These are phyloP conservation scores for Xylota segnis DNA, from an alignment of 2,888 invertebrate species.

Conservation along the genomic window DNA sequence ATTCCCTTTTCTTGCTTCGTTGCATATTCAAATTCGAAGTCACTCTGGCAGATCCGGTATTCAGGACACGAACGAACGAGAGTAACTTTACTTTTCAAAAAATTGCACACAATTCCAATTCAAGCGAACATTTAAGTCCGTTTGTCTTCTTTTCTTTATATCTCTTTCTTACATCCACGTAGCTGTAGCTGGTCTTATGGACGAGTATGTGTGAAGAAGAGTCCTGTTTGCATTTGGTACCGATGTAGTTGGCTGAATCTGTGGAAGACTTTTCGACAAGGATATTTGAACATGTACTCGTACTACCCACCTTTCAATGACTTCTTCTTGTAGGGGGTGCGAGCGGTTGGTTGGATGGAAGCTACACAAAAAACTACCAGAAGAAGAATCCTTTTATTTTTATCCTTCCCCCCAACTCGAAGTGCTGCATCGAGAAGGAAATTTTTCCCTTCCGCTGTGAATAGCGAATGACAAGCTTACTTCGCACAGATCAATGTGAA, in stretches of 20 bases:
- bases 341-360: neutral
- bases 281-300: conserved; percentile 70
- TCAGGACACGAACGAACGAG: conserved; percentile 50
- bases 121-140: conserved; percentile 53
- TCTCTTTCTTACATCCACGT: neutral
- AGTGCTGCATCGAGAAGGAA: conserved; percentile 13
- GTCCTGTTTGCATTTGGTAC: conserved; percentile 44
- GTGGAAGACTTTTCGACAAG: conserved; percentile 59
- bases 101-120: conserved; percentile 51
- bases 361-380: neutral
- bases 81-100: conserved; percentile 25
- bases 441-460: conserved; percentile 10
- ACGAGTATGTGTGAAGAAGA: neutral
- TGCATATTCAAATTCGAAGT: conserved; percentile 61
- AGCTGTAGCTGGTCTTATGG: neutral
- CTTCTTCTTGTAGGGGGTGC: neutral
- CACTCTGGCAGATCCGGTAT: conserved; percentile 42
- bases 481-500: conserved; percentile 60
- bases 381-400: conserved; percentile 12
- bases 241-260: conserved; percentile 11
- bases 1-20: conserved; percentile 44
- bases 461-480: conserved; percentile 40
- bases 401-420: neutral
- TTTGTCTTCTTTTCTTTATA: conserved; percentile 34
- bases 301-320: conserved; percentile 50